Base-by-base conservation (phyloP, 2,797 vertebrate genomes). In the Aldrovandia affinis region DNA sequence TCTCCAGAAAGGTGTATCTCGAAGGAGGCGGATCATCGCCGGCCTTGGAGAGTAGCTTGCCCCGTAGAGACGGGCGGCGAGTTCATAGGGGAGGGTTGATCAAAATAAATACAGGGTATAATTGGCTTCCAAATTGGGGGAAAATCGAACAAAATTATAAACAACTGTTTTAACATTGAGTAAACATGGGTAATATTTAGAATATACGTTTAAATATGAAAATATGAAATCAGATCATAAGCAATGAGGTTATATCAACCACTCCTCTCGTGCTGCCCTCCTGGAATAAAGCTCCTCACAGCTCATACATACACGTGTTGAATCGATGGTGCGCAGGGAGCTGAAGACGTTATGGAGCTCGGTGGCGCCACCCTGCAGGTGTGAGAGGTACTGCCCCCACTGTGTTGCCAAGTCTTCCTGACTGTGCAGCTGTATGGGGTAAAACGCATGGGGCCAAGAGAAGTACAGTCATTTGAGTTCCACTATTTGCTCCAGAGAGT, bases 311-410 rank as follows among this genome's bases (percentile, higher is more conserved):
- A 99, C 98, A 54, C 96, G 96, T 9, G 95, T 97, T 22, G 92
- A 95, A 92, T 99, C 97, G 73, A 98, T 92, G 82, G 97, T 97
- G 90, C 90, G 96, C 87, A 99, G 91, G 83, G 97, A 96, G 91
- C 92, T 96, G 92, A 99, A 99, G 88, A 98, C 92, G 86, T 89
- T 95, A 82, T 98, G 96, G 6, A 98, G 95, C 84, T 97, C 95
- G 0, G 91, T 93, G 86, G 95, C 93, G 86, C 94, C 96, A 0
- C 87, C 92, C 83, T 96, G 97, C 80, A 98, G 91, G 20, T 97
- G 95, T 0, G 92, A 90, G 0, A 97, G 92, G 85, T 97, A 97
- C 33, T 81, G 88, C 0, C 96, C 95, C 98, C 98, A 99, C 33
- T 88, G 91, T 0, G 57, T 36, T 0, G 92, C 92, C 92, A 99